Conservation (phyloP, 2,888 invertebrate species). For the Napeogenes sylphis region DNA sequence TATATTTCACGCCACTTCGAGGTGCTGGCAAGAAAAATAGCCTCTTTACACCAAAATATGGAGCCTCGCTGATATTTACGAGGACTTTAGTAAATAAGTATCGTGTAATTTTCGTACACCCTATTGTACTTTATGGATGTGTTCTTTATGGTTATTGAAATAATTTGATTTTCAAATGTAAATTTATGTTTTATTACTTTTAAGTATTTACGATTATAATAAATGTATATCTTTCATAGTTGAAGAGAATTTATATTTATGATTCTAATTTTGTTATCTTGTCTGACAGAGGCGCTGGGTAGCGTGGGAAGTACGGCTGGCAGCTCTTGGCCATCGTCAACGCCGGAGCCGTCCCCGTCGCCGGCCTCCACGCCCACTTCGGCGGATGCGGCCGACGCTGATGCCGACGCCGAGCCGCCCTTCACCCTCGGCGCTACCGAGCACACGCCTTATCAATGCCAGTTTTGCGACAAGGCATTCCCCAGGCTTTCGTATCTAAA, state of each 20-base stretch:
- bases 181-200: neutral
- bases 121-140: constrained; percentile 57
- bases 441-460: constrained; percentile 91
- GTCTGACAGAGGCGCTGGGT: constrained; percentile 79
- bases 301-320: constrained; percentile 81
- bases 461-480: constrained; percentile 94
- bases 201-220: too few species aligned
- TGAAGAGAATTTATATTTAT: too few species aligned
- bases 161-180: neutral
- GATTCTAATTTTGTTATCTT: constrained; percentile 12
- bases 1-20: constrained; percentile 74
- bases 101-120: constrained; percentile 40
- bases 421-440: constrained; percentile 83
- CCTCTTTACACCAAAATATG: constrained; percentile 70
- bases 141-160: constrained; percentile 1
- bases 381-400: constrained; percentile 80
- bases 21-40: constrained; percentile 64
- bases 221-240: too few species aligned
- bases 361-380: constrained; percentile 82
- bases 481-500: constrained; percentile 90
- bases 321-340: constrained; percentile 83
- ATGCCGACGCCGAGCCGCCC: constrained; percentile 79
- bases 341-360: constrained; percentile 78
- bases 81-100: constrained; percentile 56
- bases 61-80: constrained; percentile 70